phyloP scores from a whole-genome alignment of 1,140 invertebrate species.

The Plodia interpunctella region DNA sequence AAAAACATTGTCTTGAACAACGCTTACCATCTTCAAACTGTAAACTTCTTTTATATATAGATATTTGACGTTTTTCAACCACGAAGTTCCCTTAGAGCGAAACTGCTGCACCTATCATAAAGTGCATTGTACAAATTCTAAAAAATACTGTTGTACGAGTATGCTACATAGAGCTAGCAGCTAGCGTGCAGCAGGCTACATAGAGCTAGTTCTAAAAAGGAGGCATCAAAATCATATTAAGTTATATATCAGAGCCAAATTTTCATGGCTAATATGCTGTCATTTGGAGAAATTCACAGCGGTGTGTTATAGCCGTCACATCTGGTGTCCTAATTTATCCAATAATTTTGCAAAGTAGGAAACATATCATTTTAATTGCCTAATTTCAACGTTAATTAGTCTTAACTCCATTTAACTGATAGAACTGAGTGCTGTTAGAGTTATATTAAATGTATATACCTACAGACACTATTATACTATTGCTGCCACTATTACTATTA shows the following conservation, averaged over 20 bases:
- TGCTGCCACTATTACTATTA: too few relatives aligned
- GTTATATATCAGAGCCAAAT: conserved; percentile 19
- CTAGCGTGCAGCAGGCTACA: too few relatives aligned
- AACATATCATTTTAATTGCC: conserved; percentile 32
- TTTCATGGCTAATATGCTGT: conserved; percentile 38
- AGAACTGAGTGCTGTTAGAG: not conserved
- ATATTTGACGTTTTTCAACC: too few relatives aligned
- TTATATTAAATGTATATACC: not conserved
- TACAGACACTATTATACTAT: too few relatives aligned
- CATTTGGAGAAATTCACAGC: conserved; percentile 33
- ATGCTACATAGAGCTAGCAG: too few relatives aligned
- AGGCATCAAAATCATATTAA: conserved; percentile 27
- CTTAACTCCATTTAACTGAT: conserved; percentile 9
- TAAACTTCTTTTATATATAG: too few relatives aligned
- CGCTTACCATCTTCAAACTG: too few relatives aligned
- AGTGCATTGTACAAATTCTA: too few relatives aligned
- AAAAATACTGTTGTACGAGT: too few relatives aligned
- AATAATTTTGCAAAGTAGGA: conserved; percentile 31
- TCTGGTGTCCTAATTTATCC: conserved; percentile 41
- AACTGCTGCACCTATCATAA: too few relatives aligned
- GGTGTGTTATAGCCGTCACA: conserved; percentile 37
- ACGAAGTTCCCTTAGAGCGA: too few relatives aligned
- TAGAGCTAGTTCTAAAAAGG: conserved; percentile 8
- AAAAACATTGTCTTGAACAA: too few relatives aligned
- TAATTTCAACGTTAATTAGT: conserved; percentile 14